phyloP scores from a whole-genome alignment of 2,797 vertebrate genomes.

The Petrocephalus schoutedeni region DNA sequence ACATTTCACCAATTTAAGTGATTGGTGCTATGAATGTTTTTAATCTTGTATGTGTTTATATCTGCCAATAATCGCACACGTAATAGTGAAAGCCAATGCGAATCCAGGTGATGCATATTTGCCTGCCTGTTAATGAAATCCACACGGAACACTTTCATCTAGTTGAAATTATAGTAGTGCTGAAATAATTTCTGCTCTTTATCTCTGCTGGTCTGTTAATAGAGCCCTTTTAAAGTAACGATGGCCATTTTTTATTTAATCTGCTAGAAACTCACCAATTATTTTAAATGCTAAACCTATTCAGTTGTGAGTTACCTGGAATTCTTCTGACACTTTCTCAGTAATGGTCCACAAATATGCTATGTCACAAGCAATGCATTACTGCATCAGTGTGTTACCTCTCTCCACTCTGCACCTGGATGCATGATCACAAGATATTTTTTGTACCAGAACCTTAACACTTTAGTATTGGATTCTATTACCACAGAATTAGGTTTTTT shows the following conservation, averaged over 20 bases:
- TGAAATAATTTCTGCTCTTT: neutral
- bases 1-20: neutral
- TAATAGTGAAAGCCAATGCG: neutral
- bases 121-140: neutral
- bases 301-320: neutral
- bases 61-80: neutral
- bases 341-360: neutral
- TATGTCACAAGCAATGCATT: neutral
- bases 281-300: neutral
- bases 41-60: neutral
- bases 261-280: neutral
- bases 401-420: neutral
- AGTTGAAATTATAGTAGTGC: slow-evolving; percentile 3
- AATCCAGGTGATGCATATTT: slow-evolving; percentile 16
- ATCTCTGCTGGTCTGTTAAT: neutral
- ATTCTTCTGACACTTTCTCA: neutral
- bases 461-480: neutral
- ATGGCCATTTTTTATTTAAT: neutral
- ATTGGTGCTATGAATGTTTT: neutral
- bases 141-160: neutral
- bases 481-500: neutral
- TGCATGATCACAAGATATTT: neutral
- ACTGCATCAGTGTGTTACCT: neutral
- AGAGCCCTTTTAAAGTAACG: neutral
- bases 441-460: neutral